phyloP scores from a whole-genome alignment of 2,113 vertebrate species.

The Indri indri region DNA sequence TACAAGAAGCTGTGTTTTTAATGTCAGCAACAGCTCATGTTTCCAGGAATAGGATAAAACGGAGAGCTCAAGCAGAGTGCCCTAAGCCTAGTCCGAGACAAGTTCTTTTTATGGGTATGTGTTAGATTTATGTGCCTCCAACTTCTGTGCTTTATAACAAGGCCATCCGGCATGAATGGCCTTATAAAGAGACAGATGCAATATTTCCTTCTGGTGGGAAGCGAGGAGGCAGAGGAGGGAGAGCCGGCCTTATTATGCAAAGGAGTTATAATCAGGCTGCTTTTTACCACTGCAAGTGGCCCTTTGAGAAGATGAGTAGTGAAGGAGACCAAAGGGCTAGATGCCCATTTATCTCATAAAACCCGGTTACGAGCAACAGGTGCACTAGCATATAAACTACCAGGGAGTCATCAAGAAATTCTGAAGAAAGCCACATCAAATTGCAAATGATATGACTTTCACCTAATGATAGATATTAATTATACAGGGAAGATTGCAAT shows the following conservation, averaged over 20 bases:
- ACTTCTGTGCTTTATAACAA: conserved; percentile 49
- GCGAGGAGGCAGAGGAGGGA: background rate
- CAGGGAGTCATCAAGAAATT: conserved; percentile 57
- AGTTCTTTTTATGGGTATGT: background rate
- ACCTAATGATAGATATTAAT: conserved; percentile 76
- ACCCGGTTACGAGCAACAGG: conserved; percentile 70
- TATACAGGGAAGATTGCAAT: conserved; percentile 69
- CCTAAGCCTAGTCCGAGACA: conserved; percentile 5
- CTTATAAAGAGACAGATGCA: conserved; percentile 53
- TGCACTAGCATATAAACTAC: conserved; percentile 53
- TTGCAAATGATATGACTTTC: conserved; percentile 71
- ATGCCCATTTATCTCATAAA: conserved; percentile 56
- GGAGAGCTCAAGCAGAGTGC: conserved; percentile 9
- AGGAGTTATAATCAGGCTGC: conserved; percentile 7
- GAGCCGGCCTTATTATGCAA: conserved; percentile 49
- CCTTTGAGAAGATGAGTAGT: conserved; percentile 46
- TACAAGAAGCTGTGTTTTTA: conserved; percentile 22
- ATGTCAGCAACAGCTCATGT: conserved; percentile 33
- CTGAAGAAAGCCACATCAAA: conserved; percentile 66
- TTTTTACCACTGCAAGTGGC: background rate
- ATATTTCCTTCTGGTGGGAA: conserved; percentile 68
- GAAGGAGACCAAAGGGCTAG: background rate
- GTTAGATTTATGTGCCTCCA: conserved; percentile 56
- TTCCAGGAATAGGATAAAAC: conserved; percentile 47
- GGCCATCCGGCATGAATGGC: conserved; percentile 46